These are phyloP conservation scores for Neodiprion virginianus DNA, from an alignment of 1,140 invertebrate genomes.

Conservation along the genomic window DNA sequence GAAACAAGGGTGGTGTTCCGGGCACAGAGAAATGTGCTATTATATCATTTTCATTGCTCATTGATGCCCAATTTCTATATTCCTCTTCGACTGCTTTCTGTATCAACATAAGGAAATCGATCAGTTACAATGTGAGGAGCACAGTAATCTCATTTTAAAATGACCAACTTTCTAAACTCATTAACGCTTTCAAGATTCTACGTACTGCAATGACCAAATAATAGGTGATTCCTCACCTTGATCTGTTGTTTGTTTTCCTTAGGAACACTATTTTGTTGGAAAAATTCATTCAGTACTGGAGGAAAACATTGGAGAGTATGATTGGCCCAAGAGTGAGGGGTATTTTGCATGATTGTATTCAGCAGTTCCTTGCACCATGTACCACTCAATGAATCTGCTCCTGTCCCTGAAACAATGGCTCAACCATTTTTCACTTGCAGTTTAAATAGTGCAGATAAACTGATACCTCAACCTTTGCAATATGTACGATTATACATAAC, in stretches of 20 bases:
- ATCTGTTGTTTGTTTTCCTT: slow-evolving; percentile 90
- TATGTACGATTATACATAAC: background rate
- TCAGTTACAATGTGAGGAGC: slow-evolving; percentile 16
- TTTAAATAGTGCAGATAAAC: too few species aligned
- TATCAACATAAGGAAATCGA: slow-evolving; percentile 40
- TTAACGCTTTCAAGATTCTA: too few species aligned
- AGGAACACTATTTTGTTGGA: slow-evolving; percentile 80
- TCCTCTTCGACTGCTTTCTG: slow-evolving; percentile 90
- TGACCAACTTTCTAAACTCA: slow-evolving; percentile 14
- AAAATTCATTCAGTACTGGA: slow-evolving; percentile 86
- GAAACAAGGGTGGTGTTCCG: slow-evolving; percentile 86
- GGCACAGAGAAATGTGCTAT: slow-evolving; percentile 93
- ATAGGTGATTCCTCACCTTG: slow-evolving; percentile 61
- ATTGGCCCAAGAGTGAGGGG: slow-evolving; percentile 92
- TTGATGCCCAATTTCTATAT: slow-evolving; percentile 94
- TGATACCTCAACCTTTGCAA: background rate
- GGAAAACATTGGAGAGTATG: slow-evolving; percentile 94
- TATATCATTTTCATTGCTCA: slow-evolving; percentile 96
- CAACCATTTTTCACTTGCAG: background rate
- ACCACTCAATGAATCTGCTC: slow-evolving; percentile 70
- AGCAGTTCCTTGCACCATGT: slow-evolving; percentile 92
- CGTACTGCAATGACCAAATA: too few species aligned
- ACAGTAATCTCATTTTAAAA: slow-evolving; percentile 1
- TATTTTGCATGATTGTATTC: slow-evolving; percentile 90
- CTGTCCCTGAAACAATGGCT: slow-evolving; percentile 53